Base-by-base conservation (phyloP, 2,797 vertebrate genomes). In the Allenopithecus nigroviridis region DNA sequence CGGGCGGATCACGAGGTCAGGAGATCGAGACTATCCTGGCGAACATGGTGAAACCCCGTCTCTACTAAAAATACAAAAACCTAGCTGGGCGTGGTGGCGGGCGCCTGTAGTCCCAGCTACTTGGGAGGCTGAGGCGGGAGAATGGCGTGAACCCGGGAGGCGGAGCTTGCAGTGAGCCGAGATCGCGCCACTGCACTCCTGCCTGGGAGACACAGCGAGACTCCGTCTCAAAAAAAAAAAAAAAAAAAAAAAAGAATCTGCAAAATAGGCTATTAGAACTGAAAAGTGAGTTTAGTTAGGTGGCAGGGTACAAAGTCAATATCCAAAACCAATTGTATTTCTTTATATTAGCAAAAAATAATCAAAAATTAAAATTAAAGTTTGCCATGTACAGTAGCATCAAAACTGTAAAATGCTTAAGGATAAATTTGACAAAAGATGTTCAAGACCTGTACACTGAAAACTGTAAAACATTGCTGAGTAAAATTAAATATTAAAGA, bases 241-340 rank as follows among this genome's bases (percentile, higher is more conserved):
- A 39, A 39, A 39, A 39, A 39, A 39, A 39, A 39, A 39, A 39
- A 39, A 78, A 93, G 55, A 89, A 78, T 55, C 50, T 92, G 9
- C 41, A 92, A 92, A 89, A 26, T 88, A 93, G 85, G n/a, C 24
- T 93, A 89, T 30, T 78, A 87, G 33, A 81, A 74, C 9, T 79
- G 92, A 94, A 92, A 92, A 76, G 36, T 72, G 59, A 79, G 4
- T 84, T 92, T 92, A 95, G 43, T 92, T 92, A 94, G 39, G 50
- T 64, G 26, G 16, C 48, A 89, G 43, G 21, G 8, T 92, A 76
- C 41, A 85, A 97, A 86, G 19, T 88, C 84, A 91, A 93, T 78
- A 81, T 41, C 85, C 76, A 90, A 93, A 86, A 26, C 6, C 7
- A 78, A 36, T 39, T 86, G 17, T 57, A 75, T 80, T 91, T 93